Evolutionary conservation across 30 jellyfish, hydroid and myxozoan species (phyloP), one percentile per base, ranked within the genome.

Genomic region (Cassiopea andromeda): DNA sequence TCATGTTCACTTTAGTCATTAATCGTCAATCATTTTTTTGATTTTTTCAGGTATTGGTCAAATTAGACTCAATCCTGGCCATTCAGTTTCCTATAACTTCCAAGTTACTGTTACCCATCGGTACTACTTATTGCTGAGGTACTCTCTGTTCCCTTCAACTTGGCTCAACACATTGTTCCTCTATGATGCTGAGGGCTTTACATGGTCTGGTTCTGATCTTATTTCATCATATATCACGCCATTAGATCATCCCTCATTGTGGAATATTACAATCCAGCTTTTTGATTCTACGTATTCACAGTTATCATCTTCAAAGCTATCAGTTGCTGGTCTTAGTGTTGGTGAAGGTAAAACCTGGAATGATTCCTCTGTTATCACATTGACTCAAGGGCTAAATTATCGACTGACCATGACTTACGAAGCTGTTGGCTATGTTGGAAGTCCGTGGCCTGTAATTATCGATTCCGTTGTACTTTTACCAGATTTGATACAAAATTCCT

Each of bases 371-470:
- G 64, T 88, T 14, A 64, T 88, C 1, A 81, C 10, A 44, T 84
- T 96, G 12, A 2, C n/a, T 16, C 81, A 85, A 46, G 94, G 97
- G 8, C 58, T 14, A 46, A 70, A 27, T 14, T 96, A 96, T 91
- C 84, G 93, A 19, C 60, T 96, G 75, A 17, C 92, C 5, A 1
- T 96, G 58, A 61, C 79, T 16, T 96, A 96, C 69, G 80, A 45
- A 17, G 9, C 96, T 14, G 85, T 93, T 27, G 60, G 79, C 59
- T 60, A 67, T 54, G 84, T 80, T 69, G 99, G 99, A 43, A 73
- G 12, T 17, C 98, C 98, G 10, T 96, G 99, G 99, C 98, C 99
- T 7, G 75, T 96, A 7, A 44, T 96, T 46, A 17, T 96, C 46
- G 99, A 96, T 79, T 88, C 99, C 13, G 85, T 96, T 6, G 70